Evolutionary conservation across 1,140 invertebrate species (phyloP).

Genomic region (Caerostris extrusa): DNA sequence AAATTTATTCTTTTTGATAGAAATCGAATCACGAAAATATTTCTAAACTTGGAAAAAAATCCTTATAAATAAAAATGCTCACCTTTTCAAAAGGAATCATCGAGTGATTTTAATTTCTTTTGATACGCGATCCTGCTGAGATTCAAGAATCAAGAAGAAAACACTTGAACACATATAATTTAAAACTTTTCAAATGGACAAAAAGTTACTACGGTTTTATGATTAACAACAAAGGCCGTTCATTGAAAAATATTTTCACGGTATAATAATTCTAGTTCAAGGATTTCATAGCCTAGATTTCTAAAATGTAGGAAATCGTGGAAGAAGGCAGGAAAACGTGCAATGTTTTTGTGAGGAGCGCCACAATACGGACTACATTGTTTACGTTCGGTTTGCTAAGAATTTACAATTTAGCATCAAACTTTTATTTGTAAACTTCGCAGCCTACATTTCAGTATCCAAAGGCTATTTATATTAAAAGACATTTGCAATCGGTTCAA

Average conservation of each 20-base stretch:
- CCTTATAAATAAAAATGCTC: not conserved
- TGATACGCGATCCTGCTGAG: not conserved
- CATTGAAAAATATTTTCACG: not conserved
- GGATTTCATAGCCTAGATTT: constrained; percentile 6
- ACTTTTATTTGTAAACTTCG: not conserved
- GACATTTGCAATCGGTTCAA: too few species aligned
- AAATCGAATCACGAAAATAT: not conserved
- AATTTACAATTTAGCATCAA: not conserved
- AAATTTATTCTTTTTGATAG: not conserved
- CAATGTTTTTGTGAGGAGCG: constrained; percentile 10
- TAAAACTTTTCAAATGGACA: not conserved
- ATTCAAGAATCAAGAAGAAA: not conserved
- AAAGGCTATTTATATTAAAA: too few species aligned
- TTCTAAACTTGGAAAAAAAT: not conserved
- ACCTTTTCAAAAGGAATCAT: not conserved
- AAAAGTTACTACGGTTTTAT: not conserved
- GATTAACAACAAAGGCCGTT: not conserved
- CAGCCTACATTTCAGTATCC: too few species aligned
- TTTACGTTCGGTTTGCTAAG: not conserved
- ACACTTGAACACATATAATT: not conserved
- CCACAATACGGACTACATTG: not conserved
- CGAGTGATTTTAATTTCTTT: not conserved
- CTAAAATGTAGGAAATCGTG: not conserved
- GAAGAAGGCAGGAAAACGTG: not conserved
- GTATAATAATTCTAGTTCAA: not conserved